Evolutionary conservation across 2,797 vertebrate species (phyloP), one percentile per base, ranked within the genome.

Genomic region (Pyrocephalus nanus): DNA sequence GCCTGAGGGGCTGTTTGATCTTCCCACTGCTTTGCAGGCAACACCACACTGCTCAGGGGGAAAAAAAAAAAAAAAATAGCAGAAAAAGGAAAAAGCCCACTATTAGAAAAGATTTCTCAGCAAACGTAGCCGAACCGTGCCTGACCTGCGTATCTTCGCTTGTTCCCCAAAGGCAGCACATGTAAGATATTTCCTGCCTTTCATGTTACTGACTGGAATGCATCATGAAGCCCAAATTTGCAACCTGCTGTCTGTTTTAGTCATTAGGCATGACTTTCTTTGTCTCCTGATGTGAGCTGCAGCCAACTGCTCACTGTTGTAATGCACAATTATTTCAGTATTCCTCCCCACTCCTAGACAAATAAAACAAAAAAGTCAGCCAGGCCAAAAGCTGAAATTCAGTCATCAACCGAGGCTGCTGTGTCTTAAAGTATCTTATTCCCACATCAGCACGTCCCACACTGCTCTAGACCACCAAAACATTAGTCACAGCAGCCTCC

Each of bases 241-340:
- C 79, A 96, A 94, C 90, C 89, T 96, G 91, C 93, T 94, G 70
- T 60, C 76, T 97, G 85, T 80, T 92, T 92, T 95, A 92, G 70
- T 78, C 91, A 95, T 96, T 93, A 95, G 29, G 64, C 67, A 65
- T 23, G 42, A 47, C n/a, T 95, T 80, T 79, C 57, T 94, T 88
- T 87, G 83, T 91, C 83, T 96, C 70, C 91, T 92, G 43, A 82
- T 91, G 85, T 86, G 38, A 90, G 82, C 62, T 76, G 60, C 55
- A 61, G 74, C 85, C 92, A 96, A 88, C 42, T 76, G 90, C 78
- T 92, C 55, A 32, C 73, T 93, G 55, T 18, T 85, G 45, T 76
- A 81, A 76, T 40, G 74, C 25, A 29, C 18, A 53, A 36, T 67
- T 61, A 84, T 88, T 78, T 69, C 38, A 62, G 36, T 57, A 62